Evolutionary conservation across 2,888 invertebrate species (phyloP), one percentile per base, ranked within the genome.

Genomic region (Drosophila atripex): DNA sequence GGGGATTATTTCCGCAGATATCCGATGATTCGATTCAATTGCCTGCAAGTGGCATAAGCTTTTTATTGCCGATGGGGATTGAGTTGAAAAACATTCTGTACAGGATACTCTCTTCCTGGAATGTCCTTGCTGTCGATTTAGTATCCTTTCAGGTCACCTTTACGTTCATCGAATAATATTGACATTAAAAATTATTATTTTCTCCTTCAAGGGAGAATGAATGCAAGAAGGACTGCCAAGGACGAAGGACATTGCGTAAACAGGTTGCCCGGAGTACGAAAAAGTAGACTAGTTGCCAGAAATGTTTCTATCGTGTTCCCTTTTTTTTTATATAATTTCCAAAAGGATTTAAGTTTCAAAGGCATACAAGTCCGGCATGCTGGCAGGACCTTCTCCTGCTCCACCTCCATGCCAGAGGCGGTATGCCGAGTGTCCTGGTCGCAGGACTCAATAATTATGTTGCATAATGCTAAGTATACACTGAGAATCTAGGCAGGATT

Each of bases 341-440:
- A 60, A 1, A 73, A 68, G 80, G 79, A 78, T 77, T 83, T 71
- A 71, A 76, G 76, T 80, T 77, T 70, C 57, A 56, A 28, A 55
- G 18, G 23, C 59, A 38, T 14, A 35, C n/a, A 11, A 9, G n/a
- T 21, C 4, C 2, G 18, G 18, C 18, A 39, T 16, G 9, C 35
- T 4, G 35, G 14, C 0, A 35, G 4, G 0, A n/a, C n/a, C 32
- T 32, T 2, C 11, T 11, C 18, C 18, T 18, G 18, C 18, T 18
- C 18, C 18, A 18, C 18, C 41, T 41, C 11, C 1, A 8, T 5
- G 9, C 21, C 18, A 25, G 45, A n/a, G n/a, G n/a, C n/a, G 51
- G 41, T 32, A 39, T 41, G 39, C 47, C 39, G 23, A 0, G 7
- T 18, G 41, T 35, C 60, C 35, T 41, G 23, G 28, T 47, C 30